Percentiles rank a stretch among this genome's conserved stretches.
These are phyloP conservation scores for Lophochroa leadbeateri DNA, from an alignment of 2,113 vertebrate species.

Conservation along the genomic window DNA sequence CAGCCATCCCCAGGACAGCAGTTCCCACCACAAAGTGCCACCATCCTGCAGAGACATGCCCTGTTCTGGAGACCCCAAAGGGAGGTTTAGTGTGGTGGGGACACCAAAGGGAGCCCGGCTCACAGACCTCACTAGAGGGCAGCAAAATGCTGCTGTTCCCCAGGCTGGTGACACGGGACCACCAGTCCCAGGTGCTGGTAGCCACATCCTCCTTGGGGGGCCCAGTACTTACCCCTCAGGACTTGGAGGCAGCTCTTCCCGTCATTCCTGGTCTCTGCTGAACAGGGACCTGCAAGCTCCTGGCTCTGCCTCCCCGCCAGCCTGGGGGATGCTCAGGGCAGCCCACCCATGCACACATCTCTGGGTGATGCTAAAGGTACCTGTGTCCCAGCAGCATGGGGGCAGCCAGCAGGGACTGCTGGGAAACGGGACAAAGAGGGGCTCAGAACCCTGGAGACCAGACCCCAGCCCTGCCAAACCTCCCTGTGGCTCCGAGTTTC, in stretches of 20 bases:
- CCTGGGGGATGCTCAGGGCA: neutral
- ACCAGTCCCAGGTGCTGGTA: neutral
- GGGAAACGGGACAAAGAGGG: neutral
- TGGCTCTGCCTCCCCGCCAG: neutral
- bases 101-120: neutral
- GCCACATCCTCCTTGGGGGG: neutral
- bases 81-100: neutral
- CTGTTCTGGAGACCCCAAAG: neutral
- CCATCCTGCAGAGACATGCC: accelerated
- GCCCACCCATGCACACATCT: neutral
- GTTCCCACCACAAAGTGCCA: neutral
- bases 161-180: neutral
- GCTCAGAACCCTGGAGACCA: neutral
- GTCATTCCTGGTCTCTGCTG: neutral
- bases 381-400: accelerated
- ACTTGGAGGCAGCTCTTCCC: neutral
- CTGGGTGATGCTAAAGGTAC: neutral
- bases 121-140: slow-evolving; percentile 45
- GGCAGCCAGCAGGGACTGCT: neutral
- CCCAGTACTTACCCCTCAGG: neutral
- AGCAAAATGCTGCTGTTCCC: slow-evolving; percentile 22
- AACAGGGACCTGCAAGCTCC: neutral
- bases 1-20: neutral
- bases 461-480: neutral
- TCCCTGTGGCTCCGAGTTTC: neutral